Base-by-base conservation (phyloP, 64 coral and sea anemone genomes). In the Pocillopora verrucosa region DNA sequence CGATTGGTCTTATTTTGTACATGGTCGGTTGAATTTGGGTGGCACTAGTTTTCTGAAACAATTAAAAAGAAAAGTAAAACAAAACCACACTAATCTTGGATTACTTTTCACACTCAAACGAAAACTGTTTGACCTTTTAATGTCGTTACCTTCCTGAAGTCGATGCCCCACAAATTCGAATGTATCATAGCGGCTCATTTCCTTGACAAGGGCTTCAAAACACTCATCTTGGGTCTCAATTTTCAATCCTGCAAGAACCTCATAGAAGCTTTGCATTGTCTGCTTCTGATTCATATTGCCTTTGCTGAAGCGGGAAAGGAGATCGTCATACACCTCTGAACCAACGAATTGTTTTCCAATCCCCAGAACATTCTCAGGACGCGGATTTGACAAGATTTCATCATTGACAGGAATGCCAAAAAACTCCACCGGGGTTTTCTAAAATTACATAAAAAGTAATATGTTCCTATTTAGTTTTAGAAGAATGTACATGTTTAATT, bases 391-490 rank as follows among this genome's bases (percentile, higher is more conserved):
- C 34, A 72, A n/a, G 13, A 25, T 56, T 72, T 69, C 0, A 41
- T 85, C 82, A 13, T 65, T 25, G 12, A 85, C 67, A 13, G 82
- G 82, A 25, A 85, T 13, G 82, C 82, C 82, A 34, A 72, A 85
- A 85, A 85, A 85, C 20, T 85, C 82, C 19, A 85, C 82, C 25
- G 82, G 82, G 16, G 82, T 72, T 12, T 22, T 85, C 82, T 85
- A 15, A 2, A 45, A 34, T 51, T 7, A 22, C 0, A 22, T 30
- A 56, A 13, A 5, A 68, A 17, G 16, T 3, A 68, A 36, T 0
- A 9, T 67, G 9, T 17, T 5, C 4, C 16, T 20, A 19, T 67
- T 22, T 0, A 7, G 64, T 9, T 67, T 22, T 19, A 67, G 14
- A 17, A 67, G 1, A 67, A 20, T 1, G 16, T 20, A 67, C 64